Conservation (phyloP, 2,888 invertebrate species). For the Ferrisia virgata region DNA sequence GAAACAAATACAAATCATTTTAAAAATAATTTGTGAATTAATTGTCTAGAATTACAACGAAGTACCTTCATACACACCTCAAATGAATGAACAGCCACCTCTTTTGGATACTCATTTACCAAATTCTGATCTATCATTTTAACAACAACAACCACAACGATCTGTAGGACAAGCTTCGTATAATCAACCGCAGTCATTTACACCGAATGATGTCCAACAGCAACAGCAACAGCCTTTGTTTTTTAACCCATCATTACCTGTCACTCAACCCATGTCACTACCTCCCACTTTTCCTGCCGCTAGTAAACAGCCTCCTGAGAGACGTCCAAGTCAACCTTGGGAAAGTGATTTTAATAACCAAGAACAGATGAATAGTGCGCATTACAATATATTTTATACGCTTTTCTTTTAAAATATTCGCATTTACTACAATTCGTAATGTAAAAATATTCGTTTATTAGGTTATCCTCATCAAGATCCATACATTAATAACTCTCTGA, state of each 20-base stretch:
- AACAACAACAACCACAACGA: neutral
- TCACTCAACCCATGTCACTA: neutral
- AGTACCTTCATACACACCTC: neutral
- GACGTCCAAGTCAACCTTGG: constrained; percentile 4
- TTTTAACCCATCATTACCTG: neutral
- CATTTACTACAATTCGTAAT: no score
- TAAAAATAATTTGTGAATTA: no score
- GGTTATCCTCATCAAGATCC: neutral
- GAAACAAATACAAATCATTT: neutral
- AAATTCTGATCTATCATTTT: neutral
- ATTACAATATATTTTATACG: neutral
- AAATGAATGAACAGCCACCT: neutral
- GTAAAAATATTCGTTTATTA: neutral
- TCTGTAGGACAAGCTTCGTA: neutral
- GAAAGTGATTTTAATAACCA: neutral
- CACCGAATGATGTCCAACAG: neutral
- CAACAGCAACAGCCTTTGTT: neutral
- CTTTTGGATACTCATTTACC: neutral
- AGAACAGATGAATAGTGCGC: neutral
- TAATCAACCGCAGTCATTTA: neutral
- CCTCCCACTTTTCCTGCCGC: neutral
- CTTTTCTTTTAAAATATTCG: neutral
- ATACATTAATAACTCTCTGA: neutral
- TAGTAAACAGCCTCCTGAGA: neutral
- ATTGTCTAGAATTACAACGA: neutral